Evolutionary conservation across 2,113 vertebrate genomes (phyloP), one percentile per base, ranked within the genome.

Genomic region (Tyrannus savana): DNA sequence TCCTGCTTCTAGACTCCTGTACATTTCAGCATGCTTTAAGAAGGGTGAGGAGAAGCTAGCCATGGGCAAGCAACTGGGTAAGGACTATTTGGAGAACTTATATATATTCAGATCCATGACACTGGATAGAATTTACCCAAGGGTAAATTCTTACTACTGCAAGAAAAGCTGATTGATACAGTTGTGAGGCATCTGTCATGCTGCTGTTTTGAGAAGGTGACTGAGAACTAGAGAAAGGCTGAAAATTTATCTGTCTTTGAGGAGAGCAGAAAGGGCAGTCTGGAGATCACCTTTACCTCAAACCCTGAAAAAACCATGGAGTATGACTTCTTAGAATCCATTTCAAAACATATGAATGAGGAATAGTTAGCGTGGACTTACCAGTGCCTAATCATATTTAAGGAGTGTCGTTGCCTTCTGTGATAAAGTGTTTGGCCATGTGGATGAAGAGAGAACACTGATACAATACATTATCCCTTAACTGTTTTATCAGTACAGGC

Each of bases 261-360:
- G 21, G 28, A 82, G 31, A 79, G 35, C 13, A 44, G 30, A 67
- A 63, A 84, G 15, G 18, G 6, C 24, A 74, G 19, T 80, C 28
- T 82, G 21, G 10, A 14, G 7, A 80, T 39, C 19, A 41, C 12
- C 19, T 46, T 71, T 84, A 59, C 52, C 25, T 87, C 44, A 79
- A 53, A 76, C 19, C 5, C 12, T 18, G 2, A n/a, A 19, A 68
- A 89, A 66, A 52, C 0, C 7, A 11, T 0, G 2, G n/a, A 66
- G 14, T 17, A 5, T 42, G 21, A 33, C 22, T 13, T 64, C 41
- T 37, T 73, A 39, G 5, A 87, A 72, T 72, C 35, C 7, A 16
- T 84, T 91, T 89, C 25, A 44, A 73, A 46, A 21, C 3, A 9
- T 24, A 1, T 31, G 44, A 46, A 59, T 42, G 19, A 67, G 7